These are phyloP conservation scores for Apolygus lucorum DNA, from an alignment of 1,140 invertebrate genomes.

Conservation along the genomic window DNA sequence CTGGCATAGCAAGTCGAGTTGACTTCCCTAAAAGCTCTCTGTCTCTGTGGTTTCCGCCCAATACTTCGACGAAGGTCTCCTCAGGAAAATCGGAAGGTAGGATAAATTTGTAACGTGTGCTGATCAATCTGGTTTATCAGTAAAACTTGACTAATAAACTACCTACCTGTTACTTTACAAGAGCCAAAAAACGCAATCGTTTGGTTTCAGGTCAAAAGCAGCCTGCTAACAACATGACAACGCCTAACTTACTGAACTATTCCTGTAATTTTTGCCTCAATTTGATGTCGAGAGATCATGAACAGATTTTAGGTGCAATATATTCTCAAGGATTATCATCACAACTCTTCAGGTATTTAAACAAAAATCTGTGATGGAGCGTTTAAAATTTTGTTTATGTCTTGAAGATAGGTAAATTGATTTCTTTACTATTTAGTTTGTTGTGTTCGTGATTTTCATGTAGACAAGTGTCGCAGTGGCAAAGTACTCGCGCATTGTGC, in stretches of 20 bases:
- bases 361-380: no score
- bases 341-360: constrained; percentile 17
- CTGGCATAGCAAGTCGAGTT: neutral
- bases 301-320: constrained; percentile 14
- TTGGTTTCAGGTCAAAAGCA: neutral
- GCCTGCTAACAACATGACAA: neutral
- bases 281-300: constrained; percentile 11
- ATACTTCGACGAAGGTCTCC: neutral
- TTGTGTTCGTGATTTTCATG: no score
- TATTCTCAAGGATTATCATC: neutral
- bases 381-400: no score
- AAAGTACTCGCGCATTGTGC: constrained; percentile 26
- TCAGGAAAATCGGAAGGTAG: no score
- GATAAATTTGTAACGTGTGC: no score
- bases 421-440: constrained; percentile 1
- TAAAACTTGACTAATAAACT: no score
- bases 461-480: constrained; percentile 17
- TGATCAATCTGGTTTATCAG: no score
- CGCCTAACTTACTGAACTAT: neutral
- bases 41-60: neutral
- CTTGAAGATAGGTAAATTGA: no score
- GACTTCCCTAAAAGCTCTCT: neutral
- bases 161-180: no score
- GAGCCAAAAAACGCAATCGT: no score
- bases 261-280: constrained; percentile 10